Evolutionary conservation across 1,140 invertebrate genomes (phyloP).

Genomic region (Temnothorax longispinosus): DNA sequence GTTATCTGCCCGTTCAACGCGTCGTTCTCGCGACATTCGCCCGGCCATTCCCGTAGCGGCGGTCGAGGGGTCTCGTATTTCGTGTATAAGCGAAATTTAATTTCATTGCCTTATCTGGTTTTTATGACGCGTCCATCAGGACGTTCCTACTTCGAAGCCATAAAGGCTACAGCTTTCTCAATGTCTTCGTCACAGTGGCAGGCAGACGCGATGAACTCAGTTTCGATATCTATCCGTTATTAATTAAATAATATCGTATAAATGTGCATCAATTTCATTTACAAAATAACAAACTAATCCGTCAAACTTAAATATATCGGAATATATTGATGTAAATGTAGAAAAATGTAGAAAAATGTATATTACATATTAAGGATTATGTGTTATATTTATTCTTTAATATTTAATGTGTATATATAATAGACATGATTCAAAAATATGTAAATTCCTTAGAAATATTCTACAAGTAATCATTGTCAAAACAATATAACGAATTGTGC

Average conservation of each 20-base stretch:
- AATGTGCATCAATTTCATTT: not conserved
- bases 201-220: not conserved
- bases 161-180: not conserved
- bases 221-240: not conserved
- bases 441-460: not conserved
- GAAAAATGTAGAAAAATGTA: not conserved
- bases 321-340: not conserved
- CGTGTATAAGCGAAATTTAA: slow-evolving; percentile 42
- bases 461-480: not conserved
- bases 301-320: not conserved
- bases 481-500: not conserved
- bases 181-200: not conserved
- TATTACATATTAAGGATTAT: not conserved
- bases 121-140: slow-evolving; percentile 16
- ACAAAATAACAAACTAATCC: not conserved
- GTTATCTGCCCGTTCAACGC: slow-evolving; percentile 61
- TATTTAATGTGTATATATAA: too few relatives aligned
- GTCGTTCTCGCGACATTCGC: slow-evolving; percentile 52
- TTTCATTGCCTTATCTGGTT: slow-evolving; percentile 20
- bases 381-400: too few relatives aligned
- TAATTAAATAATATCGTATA: not conserved
- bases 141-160: not conserved
- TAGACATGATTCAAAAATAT: too few relatives aligned
- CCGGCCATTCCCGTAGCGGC: slow-evolving; percentile 29
- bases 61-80: slow-evolving; percentile 2